Evolutionary conservation across 1,140 invertebrate genomes (phyloP).

Genomic region (Procambarus virginalis): DNA sequence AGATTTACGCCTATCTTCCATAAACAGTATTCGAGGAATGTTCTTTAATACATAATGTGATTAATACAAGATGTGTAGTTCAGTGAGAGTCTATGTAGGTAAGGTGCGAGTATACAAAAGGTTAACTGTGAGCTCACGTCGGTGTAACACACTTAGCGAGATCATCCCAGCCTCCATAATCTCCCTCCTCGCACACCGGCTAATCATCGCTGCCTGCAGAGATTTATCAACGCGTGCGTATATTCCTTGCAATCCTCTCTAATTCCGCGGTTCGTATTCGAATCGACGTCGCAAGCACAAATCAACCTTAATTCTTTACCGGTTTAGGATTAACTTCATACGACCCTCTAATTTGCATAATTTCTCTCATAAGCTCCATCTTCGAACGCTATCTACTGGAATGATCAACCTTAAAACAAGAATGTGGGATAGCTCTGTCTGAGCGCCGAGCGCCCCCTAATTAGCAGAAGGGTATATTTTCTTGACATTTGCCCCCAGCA

Average conservation of each 20-base stretch:
- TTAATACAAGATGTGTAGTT: too few relatives aligned
- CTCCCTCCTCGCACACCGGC: too few relatives aligned
- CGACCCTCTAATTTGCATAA: slow-evolving; percentile 44
- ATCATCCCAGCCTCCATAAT: too few relatives aligned
- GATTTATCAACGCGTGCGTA: slow-evolving; percentile 39
- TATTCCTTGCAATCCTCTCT: slow-evolving; percentile 4
- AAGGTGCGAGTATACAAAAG: too few relatives aligned
- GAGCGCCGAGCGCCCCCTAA: slow-evolving; percentile 14
- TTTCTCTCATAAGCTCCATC: slow-evolving; percentile 13
- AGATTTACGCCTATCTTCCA: too few relatives aligned
- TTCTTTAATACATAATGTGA: too few relatives aligned
- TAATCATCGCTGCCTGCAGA: not conserved
- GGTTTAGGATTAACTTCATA: slow-evolving; percentile 7
- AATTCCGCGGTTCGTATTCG: slow-evolving; percentile 44
- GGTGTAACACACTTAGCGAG: too few relatives aligned
- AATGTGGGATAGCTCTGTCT: slow-evolving; percentile 11
- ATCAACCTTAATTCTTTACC: slow-evolving; percentile 31
- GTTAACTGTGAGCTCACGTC: too few relatives aligned
- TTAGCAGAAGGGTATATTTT: slow-evolving; percentile 58
- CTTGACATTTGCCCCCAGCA: slow-evolving; percentile 61
- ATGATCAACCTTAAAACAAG: slow-evolving; percentile 14
- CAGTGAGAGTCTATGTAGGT: too few relatives aligned
- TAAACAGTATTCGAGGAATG: too few relatives aligned
- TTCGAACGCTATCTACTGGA: not conserved
- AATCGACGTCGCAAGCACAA: slow-evolving; percentile 22